Base-by-base conservation (phyloP, 2,888 invertebrate genomes). In the Chymomyza amoena region DNA sequence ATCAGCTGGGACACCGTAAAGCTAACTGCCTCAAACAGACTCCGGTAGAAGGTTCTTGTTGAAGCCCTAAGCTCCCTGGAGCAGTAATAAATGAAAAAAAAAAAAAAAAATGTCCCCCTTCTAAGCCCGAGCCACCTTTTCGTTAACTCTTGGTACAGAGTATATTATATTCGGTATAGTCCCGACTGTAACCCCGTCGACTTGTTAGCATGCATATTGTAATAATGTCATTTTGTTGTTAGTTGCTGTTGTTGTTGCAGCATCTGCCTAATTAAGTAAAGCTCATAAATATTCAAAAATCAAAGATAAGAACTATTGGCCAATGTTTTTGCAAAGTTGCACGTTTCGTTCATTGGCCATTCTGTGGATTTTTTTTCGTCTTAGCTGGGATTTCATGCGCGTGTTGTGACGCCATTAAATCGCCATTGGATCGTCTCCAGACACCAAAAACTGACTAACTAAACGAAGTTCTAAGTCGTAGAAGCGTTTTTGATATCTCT, bases 261-360 rank as follows among this genome's bases (percentile, higher is more conserved):
- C 64, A 36, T 67, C 80, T 77, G 67, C 72, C 88, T 85, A 83
- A 85, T 87, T 84, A 84, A 84, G 73, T 71, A 63, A 62, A 70
- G 61, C 70, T 73, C 86, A 84, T 84, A 84, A 84, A 84, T 84
- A 84, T 84, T 83, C 66, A 69, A 50, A 36, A 36, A 63, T 54
- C 7, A 16, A 64, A 80, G 85, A 84, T 85, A 82, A 82, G 78
- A 70, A 72, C 57, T 69, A 64, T 67, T 74, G 61, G 66, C 67
- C 70, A 72, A 69, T 65, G 36, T 65, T 61, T 51, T 28, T 9
- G 18, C 10, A 32, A 69, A 72, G 82, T 72, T 81, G 79, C 84
- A 81, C 81, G 87, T 81, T 81, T 72, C 69, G 73, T 75, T 76
- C 83, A 7, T 13, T 45, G 39, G 39, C 13, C 39, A 45, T 45